phyloP scores from a whole-genome alignment of 2,113 vertebrate species.

The Donacobius atricapilla region DNA sequence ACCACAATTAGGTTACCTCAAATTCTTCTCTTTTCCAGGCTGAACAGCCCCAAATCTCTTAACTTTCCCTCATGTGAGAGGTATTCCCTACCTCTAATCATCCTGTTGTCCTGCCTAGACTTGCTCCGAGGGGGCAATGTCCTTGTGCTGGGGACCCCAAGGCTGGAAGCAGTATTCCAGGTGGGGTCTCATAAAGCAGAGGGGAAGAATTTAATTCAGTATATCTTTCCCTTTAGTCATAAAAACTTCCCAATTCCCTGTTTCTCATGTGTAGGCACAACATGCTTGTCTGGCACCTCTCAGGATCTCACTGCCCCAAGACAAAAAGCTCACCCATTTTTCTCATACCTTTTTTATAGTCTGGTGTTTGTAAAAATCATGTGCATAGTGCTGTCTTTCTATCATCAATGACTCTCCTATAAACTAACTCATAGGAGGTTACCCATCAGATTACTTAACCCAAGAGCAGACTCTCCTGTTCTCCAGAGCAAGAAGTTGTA shows the following conservation, averaged over 20 bases:
- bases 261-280: background rate
- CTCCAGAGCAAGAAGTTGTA: background rate
- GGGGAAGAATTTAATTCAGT: background rate
- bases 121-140: accelerated
- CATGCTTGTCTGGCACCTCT: accelerated
- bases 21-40: background rate
- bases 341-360: background rate
- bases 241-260: accelerated
- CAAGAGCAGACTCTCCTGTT: background rate
- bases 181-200: background rate
- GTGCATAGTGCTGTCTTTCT: background rate
- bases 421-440: background rate
- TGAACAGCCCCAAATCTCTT: background rate
- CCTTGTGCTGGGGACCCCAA: background rate
- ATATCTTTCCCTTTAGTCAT: background rate
- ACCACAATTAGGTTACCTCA: background rate
- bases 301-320: background rate
- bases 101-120: background rate
- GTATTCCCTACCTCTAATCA: background rate
- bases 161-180: background rate
- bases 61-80: background rate
- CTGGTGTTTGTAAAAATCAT: background rate
- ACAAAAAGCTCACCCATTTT: background rate
- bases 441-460: background rate
- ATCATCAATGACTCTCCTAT: background rate